A percentile compares a stretch with the other conserved stretches of the same genome.
These are phyloP conservation scores for Drosophila quasianomalipes DNA, from an alignment of 2,888 invertebrate species.

Conservation along the genomic window DNA sequence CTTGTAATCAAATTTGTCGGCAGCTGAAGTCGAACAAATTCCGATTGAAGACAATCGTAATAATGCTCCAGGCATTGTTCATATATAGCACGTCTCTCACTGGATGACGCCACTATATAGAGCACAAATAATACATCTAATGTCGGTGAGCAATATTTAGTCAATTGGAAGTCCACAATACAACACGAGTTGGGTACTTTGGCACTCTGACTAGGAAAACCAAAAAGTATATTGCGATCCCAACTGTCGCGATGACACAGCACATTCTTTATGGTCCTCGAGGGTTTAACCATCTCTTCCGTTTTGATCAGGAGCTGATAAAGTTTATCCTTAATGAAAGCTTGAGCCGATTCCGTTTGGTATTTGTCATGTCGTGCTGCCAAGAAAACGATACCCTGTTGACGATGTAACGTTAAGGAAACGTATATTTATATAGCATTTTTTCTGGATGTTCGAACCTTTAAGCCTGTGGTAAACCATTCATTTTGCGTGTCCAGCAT, in stretches of 20 bases:
- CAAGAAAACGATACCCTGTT: slow-evolving; percentile 72
- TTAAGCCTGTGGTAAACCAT: slow-evolving; percentile 76
- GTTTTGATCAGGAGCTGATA: slow-evolving; percentile 60
- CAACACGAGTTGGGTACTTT: slow-evolving; percentile 84
- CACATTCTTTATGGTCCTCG: slow-evolving; percentile 84
- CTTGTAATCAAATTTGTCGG: slow-evolving; percentile 70
- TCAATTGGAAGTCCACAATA: slow-evolving; percentile 87
- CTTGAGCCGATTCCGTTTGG: slow-evolving; percentile 60
- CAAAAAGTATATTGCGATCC: slow-evolving; percentile 84
- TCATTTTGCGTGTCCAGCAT: slow-evolving; percentile 65
- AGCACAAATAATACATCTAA: slow-evolving; percentile 86
- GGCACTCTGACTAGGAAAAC: slow-evolving; percentile 63
- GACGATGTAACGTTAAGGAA: not conserved
- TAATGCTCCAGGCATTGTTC: slow-evolving; percentile 85
- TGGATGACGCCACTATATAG: slow-evolving; percentile 84
- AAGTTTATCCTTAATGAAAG: slow-evolving; percentile 70
- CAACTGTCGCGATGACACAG: slow-evolving; percentile 85
- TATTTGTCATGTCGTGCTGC: slow-evolving; percentile 76
- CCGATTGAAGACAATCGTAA: slow-evolving; percentile 76
- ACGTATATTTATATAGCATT: no score
- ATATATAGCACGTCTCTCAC: slow-evolving; percentile 82
- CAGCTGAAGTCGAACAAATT: slow-evolving; percentile 39
- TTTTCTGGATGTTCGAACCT: slow-evolving; percentile 49
- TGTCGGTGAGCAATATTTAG: slow-evolving; percentile 87
- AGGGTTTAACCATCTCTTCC: slow-evolving; percentile 70